Evolutionary conservation across 1,140 invertebrate species (phyloP), one percentile per base, ranked within the genome.

Genomic region (Orchesella cincta): DNA sequence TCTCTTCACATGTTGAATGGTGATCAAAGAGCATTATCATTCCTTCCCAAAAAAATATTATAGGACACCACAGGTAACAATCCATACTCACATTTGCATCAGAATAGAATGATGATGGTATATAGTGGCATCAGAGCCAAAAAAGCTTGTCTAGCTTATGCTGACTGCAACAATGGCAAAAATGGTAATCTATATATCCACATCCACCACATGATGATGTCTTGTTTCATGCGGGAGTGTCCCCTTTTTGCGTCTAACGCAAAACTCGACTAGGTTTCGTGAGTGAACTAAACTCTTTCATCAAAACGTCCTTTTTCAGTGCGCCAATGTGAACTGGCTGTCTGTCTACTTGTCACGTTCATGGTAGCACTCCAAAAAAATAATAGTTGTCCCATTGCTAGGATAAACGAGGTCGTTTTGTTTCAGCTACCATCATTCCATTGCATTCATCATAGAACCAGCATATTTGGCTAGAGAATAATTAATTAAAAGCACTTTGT

Each of bases 161-260:
- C 5, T 57, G 52, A 57, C 12, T 23, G 23, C 52, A 57, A 67
- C 62, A 67, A 67, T 67, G 62, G 62, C 62, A 67, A 67, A 67
- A 67, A 67, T 67, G 62, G 28, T 67, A 67, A 67, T 67, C 62
- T 33, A 67, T 29, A 67, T 67, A 67, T 67, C 62, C n/a, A 67
- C 62, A 67, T 67, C 33, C 62, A 67, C 62, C 62, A 67, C 62
- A 67, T 67, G 62, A 67, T 67, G 23, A 5, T 67, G 8, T 18
- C 33, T 8, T 29, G 8, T 67, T 67, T 67, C 31, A 67, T 67
- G 31, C 62, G 62, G 62, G 62, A 67, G 62, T 67, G 62, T 67
- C 62, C 62, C 31, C 62, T 67, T 67, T 67, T 31, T 46, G 5
- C 18, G 39, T n/a, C n/a, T n/a, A n/a, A n/a, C n/a, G n/a, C n/a